These are phyloP conservation scores for Sylvia atricapilla DNA, from an alignment of 2,113 vertebrate species.

Conservation along the genomic window DNA sequence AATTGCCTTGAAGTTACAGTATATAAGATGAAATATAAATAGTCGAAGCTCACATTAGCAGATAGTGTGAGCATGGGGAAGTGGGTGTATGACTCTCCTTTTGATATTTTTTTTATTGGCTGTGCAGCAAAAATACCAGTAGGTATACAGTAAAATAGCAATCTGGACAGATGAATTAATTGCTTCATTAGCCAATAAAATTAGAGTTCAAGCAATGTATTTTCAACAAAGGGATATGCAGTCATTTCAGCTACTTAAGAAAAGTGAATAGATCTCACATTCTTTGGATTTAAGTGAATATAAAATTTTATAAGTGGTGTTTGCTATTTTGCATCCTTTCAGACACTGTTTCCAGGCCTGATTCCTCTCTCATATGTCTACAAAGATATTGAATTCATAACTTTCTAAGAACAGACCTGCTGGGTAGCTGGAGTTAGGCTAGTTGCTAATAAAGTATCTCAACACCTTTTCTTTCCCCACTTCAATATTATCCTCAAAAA, in stretches of 20 bases:
- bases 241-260: neutral
- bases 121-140: neutral
- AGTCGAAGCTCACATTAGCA: neutral
- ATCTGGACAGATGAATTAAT: neutral
- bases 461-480: neutral
- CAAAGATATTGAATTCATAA: neutral
- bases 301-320: neutral
- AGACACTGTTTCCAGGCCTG: neutral
- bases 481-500: conserved; percentile 16
- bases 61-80: neutral
- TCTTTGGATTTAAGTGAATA: neutral
- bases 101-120: neutral
- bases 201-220: neutral
- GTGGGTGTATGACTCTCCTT: neutral
- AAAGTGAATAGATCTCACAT: neutral
- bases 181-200: conserved; percentile 26
- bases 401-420: neutral
- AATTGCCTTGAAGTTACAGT: conserved; percentile 40
- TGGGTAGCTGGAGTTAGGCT: neutral
- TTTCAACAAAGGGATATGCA: neutral
- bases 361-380: neutral
- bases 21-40: neutral
- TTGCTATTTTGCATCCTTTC: neutral
- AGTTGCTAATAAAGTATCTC: neutral
- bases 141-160: neutral